phyloP scores from a whole-genome alignment of 2,888 invertebrate genomes.

The Hirtodrosophila cameraria region DNA sequence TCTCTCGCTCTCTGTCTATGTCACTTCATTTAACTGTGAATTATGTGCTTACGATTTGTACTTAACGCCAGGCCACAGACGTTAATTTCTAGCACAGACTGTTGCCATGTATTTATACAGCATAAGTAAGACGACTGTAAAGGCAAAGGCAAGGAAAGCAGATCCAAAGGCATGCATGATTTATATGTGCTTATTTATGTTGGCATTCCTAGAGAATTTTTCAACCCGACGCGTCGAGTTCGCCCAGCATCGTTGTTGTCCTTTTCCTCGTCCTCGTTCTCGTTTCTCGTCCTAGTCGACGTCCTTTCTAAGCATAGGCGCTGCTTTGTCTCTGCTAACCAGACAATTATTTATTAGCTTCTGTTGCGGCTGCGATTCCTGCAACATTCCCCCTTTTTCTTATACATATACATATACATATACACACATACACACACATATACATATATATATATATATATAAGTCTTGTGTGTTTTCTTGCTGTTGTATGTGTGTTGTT shows the following conservation, averaged over 20 bases:
- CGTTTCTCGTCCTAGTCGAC: too few relatives aligned
- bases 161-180: constrained; percentile 61
- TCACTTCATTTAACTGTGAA: constrained; percentile 17
- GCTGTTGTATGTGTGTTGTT: constrained; percentile 17
- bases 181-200: constrained; percentile 69
- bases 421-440: too few relatives aligned
- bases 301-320: too few relatives aligned
- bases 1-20: not conserved
- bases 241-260: constrained; percentile 23
- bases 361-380: constrained; percentile 50
- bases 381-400: constrained; percentile 6
- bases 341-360: constrained; percentile 77
- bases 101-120: constrained; percentile 41
- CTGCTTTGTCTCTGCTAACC: constrained; percentile 71
- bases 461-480: not conserved
- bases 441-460: constrained; percentile 2
- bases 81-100: constrained; percentile 62
- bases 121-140: constrained; percentile 25
- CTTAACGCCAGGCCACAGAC: constrained; percentile 35
- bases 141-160: not conserved
- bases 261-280: constrained; percentile 4
- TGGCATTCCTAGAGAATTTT: constrained; percentile 43
- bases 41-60: constrained; percentile 30
- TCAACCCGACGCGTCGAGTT: too few relatives aligned
- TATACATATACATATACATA: not conserved